Evolutionary conservation across 2,888 invertebrate species (phyloP).

Genomic region (Lottia scabra): DNA sequence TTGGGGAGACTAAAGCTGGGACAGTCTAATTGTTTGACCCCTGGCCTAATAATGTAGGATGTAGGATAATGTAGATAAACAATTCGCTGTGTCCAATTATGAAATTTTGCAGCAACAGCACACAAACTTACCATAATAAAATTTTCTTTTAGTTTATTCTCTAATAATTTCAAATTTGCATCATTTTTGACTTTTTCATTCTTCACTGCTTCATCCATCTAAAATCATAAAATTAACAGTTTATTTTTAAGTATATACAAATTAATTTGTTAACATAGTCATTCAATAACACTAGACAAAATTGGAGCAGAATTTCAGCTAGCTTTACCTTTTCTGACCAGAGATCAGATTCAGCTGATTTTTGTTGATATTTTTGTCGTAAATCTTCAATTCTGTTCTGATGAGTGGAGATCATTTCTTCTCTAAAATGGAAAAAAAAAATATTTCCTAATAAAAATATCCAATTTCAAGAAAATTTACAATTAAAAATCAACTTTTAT

Average conservation of each 20-base stretch:
- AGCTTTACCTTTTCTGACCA: constrained; percentile 65
- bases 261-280: no score
- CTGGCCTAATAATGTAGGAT: no score
- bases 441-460: no score
- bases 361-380: constrained; percentile 63
- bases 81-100: background rate
- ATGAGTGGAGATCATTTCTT: constrained; percentile 64
- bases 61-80: background rate
- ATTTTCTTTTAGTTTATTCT: constrained; percentile 61
- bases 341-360: constrained; percentile 59
- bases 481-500: no score
- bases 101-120: background rate
- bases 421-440: constrained; percentile 39
- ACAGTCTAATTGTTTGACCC: no score
- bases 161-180: constrained; percentile 51
- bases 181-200: constrained; percentile 57
- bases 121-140: constrained; percentile 58
- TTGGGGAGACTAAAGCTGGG: no score
- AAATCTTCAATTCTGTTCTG: constrained; percentile 67
- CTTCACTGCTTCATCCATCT: constrained; percentile 56
- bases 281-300: no score
- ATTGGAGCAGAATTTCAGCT: no score
- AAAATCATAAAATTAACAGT: no score
- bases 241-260: no score
- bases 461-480: no score